Evolutionary conservation across 2,888 invertebrate species (phyloP).

Genomic region (Tortricodes alternella): DNA sequence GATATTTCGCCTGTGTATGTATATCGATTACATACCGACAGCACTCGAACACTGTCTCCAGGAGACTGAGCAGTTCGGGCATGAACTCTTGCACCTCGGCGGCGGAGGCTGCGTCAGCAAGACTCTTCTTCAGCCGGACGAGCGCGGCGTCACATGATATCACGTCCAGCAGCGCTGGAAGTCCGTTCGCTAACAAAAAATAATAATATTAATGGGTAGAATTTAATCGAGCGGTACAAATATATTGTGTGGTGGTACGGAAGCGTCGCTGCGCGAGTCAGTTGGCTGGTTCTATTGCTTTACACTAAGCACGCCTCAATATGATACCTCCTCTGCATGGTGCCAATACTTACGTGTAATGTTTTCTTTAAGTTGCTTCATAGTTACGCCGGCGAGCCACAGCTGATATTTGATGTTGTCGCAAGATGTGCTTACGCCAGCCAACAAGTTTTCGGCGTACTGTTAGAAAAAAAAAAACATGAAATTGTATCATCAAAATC

Average conservation of each 20-base stretch:
- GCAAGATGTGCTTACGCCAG: conserved; percentile 87
- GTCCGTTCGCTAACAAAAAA: conserved; percentile 55
- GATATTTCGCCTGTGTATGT: too few species aligned
- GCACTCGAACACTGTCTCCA: conserved; percentile 85
- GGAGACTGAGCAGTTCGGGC: conserved; percentile 85
- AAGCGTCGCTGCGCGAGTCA: too few species aligned
- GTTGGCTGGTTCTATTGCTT: too few species aligned
- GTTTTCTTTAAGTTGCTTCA: conserved; percentile 73
- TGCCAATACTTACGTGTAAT: conserved; percentile 67
- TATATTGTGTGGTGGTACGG: too few species aligned
- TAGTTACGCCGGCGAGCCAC: conserved; percentile 75
- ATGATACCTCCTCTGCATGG: too few species aligned
- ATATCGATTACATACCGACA: conserved; percentile 73
- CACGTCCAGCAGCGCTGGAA: conserved; percentile 88
- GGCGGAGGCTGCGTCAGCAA: conserved; percentile 68
- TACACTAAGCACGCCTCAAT: too few species aligned
- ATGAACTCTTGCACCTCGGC: conserved; percentile 84
- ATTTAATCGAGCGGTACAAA: too few species aligned
- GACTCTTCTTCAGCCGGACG: conserved; percentile 87
- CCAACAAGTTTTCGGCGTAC: conserved; percentile 87
- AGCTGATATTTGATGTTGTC: conserved; percentile 79
- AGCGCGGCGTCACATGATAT: conserved; percentile 89
- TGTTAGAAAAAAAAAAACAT: conserved; percentile 39
- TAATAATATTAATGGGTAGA: neutral
- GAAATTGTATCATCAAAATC: neutral